These are phyloP conservation scores for Myrmecobius fasciatus DNA, from an alignment of 2,113 vertebrate genomes.

Conservation along the genomic window DNA sequence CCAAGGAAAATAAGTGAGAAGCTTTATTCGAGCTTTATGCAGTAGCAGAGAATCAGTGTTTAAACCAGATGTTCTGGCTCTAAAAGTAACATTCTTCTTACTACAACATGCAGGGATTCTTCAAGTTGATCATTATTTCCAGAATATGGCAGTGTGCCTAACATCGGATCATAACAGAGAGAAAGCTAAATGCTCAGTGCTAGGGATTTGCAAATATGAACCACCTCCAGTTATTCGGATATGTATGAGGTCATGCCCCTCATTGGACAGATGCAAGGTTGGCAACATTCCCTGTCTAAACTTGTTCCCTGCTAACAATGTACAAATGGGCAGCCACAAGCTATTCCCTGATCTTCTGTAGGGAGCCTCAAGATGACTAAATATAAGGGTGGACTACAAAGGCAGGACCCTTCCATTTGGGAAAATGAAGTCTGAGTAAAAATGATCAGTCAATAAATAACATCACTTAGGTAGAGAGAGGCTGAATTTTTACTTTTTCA, in stretches of 20 bases:
- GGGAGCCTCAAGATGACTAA: background rate
- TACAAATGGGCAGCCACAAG: background rate
- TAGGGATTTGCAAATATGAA: background rate
- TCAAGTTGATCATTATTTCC: background rate
- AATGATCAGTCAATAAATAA: background rate
- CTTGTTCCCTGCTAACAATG: background rate
- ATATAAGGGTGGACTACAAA: background rate
- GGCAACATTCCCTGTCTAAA: background rate
- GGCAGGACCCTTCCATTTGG: background rate
- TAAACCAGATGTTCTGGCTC: background rate
- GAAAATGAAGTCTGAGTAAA: background rate
- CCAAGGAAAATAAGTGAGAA: background rate
- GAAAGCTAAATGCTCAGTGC: background rate
- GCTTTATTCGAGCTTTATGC: background rate
- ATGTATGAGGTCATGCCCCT: background rate
- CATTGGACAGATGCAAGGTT: background rate
- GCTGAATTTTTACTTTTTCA: background rate
- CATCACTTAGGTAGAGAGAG: background rate
- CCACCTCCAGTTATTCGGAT: background rate
- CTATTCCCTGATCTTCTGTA: background rate
- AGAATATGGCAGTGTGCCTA: background rate
- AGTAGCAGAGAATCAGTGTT: background rate
- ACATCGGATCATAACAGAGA: background rate
- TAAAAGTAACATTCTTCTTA: background rate
- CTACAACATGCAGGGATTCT: background rate